phyloP scores from a whole-genome alignment of 1,140 invertebrate genomes.

The Orchesella cincta region DNA sequence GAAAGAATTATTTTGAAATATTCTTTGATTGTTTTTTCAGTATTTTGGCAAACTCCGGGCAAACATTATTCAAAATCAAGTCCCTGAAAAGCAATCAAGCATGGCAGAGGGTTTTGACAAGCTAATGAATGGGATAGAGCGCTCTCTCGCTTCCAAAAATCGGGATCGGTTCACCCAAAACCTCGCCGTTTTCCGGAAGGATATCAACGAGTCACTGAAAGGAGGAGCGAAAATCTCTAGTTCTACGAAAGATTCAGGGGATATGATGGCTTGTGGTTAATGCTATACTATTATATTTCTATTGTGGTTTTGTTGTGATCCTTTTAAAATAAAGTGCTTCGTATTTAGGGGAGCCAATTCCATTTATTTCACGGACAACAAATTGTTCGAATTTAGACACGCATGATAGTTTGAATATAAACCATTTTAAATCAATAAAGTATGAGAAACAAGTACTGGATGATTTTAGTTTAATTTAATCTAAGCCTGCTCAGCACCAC shows the following conservation, averaged over 20 bases:
- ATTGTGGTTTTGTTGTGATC: too few species aligned
- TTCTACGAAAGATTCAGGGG: slow-evolving; percentile 63
- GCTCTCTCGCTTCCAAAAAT: slow-evolving; percentile 93
- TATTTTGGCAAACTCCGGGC: slow-evolving; percentile 80
- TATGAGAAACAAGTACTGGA: too few species aligned
- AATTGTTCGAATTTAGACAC: too few species aligned
- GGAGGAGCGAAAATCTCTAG: slow-evolving; percentile 65
- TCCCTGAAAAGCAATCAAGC: slow-evolving; percentile 84
- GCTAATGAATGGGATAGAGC: slow-evolving; percentile 94
- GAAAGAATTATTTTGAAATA: too few species aligned
- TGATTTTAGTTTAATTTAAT: too few species aligned
- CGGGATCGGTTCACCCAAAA: slow-evolving; percentile 98
- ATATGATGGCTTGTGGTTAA: slow-evolving; percentile 73
- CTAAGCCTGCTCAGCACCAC: too few species aligned
- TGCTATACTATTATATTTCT: too few species aligned
- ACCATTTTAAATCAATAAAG: too few species aligned
- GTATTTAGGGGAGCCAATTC: too few species aligned
- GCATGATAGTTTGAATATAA: too few species aligned
- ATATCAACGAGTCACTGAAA: slow-evolving; percentile 93
- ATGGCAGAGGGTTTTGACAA: slow-evolving; percentile 94
- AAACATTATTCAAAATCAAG: slow-evolving; percentile 85
- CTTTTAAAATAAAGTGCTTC: too few species aligned
- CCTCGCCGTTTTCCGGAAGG: slow-evolving; percentile 89
- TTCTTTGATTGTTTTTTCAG: slow-evolving; percentile 57
- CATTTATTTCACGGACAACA: too few species aligned